A percentile compares a stretch with the other conserved stretches of the same genome.
These are phyloP conservation scores for Eristalis intricaria DNA, from an alignment of 2,888 invertebrate species.

Conservation along the genomic window DNA sequence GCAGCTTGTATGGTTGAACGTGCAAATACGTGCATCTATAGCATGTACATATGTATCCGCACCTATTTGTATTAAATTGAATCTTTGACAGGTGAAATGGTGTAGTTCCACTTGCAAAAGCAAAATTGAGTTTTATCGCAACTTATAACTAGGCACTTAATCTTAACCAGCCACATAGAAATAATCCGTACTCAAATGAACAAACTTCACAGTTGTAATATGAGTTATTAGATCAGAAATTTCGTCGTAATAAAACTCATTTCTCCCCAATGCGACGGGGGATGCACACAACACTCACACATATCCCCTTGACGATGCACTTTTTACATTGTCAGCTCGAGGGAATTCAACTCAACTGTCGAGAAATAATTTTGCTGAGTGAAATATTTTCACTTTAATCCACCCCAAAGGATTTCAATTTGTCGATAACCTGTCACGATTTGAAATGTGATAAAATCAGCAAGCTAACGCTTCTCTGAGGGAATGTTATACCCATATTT, in stretches of 20 bases:
- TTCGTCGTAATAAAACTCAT: background rate
- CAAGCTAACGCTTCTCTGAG: constrained; percentile 38
- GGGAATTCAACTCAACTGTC: constrained; percentile 61
- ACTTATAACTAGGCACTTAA: background rate
- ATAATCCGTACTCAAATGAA: background rate
- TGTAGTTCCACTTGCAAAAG: background rate
- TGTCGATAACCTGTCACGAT: constrained; percentile 62
- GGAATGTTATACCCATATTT: background rate
- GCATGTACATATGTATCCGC: background rate
- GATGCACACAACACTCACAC: background rate
- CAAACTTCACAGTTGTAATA: background rate
- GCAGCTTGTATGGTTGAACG: background rate
- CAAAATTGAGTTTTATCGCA: background rate
- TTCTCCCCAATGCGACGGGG: background rate
- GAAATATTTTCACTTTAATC: constrained; percentile 67
- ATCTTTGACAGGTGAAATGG: background rate
- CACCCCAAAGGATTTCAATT: constrained; percentile 68
- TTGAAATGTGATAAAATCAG: constrained; percentile 69
- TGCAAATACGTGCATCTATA: background rate
- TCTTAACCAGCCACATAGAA: background rate
- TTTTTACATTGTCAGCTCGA: constrained; percentile 34
- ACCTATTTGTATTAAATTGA: background rate
- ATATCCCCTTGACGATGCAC: background rate
- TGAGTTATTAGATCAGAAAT: background rate
- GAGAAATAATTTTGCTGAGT: constrained; percentile 59